phyloP scores from a whole-genome alignment of 2,888 invertebrate genomes.

The Sminthurinus aureus region DNA sequence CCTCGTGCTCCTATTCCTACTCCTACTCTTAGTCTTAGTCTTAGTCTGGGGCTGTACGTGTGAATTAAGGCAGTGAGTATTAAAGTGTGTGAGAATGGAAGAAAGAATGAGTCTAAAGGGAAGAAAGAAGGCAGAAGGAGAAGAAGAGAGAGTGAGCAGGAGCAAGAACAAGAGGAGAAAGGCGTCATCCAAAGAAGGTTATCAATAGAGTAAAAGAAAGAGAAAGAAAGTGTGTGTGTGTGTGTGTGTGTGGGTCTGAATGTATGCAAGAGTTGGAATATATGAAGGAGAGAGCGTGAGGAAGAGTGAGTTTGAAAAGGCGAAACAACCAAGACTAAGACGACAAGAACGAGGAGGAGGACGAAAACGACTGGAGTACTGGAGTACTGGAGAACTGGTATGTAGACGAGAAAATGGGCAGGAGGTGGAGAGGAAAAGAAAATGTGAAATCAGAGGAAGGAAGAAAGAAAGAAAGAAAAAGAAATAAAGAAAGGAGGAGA shows the following conservation, averaged over 20 bases:
- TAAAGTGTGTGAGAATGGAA: slow-evolving; percentile 15
- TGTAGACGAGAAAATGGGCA: slow-evolving; percentile 45
- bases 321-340: slow-evolving; percentile 12
- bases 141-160: slow-evolving; percentile 1
- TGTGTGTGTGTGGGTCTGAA: not conserved
- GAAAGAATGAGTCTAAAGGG: too few relatives aligned
- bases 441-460: slow-evolving; percentile 32
- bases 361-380: slow-evolving; percentile 37
- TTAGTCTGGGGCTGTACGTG: slow-evolving; percentile 34
- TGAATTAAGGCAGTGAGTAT: slow-evolving; percentile 45
- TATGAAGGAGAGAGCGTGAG: slow-evolving; percentile 2
- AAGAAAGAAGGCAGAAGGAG: slow-evolving; percentile 5
- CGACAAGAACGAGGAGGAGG: slow-evolving; percentile 36
- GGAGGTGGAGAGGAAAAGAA: slow-evolving; percentile 45
- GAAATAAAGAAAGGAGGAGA: slow-evolving; percentile 20
- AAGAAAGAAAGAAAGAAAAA: slow-evolving; percentile 32
- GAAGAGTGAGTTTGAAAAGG: slow-evolving; percentile 43
- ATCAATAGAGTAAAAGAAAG: not conserved
- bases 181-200: slow-evolving; percentile 42
- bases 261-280: too few relatives aligned
- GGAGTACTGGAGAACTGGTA: slow-evolving; percentile 27
- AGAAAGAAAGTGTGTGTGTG: not conserved
- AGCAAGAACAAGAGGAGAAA: slow-evolving; percentile 20
- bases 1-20: too few relatives aligned
- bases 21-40: too few relatives aligned